Conservation (phyloP, 1,140 invertebrate species). For the Bombus turneri region DNA sequence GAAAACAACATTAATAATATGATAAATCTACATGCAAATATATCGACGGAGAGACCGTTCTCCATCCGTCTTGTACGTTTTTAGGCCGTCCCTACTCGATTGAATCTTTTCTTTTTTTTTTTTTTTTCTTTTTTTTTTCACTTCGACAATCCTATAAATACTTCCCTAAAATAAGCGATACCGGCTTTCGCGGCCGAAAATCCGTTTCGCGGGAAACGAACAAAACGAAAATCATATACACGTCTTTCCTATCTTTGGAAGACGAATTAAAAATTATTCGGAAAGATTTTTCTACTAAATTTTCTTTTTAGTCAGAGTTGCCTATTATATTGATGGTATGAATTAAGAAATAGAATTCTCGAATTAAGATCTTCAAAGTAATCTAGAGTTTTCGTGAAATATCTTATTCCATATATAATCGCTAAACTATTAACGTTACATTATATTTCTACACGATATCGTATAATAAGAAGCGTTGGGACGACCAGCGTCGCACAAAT, state of each 20-base stretch:
- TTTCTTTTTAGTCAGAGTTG: background rate
- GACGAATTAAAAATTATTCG: background rate
- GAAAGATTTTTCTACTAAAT: background rate
- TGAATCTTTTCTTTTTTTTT: conserved; percentile 15
- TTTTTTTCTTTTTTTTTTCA: background rate
- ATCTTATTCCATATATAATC: background rate
- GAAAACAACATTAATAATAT: conserved; percentile 7
- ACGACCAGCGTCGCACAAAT: conserved; percentile 66
- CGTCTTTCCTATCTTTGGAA: background rate
- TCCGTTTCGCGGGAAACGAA: background rate
- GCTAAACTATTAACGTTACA: background rate
- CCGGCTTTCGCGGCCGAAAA: background rate
- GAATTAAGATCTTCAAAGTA: background rate
- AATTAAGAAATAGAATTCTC: too few relatives aligned
- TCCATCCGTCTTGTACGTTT: conserved; percentile 46
- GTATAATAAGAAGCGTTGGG: conserved; percentile 36
- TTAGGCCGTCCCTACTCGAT: conserved; percentile 72
- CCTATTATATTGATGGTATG: background rate
- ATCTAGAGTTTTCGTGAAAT: background rate
- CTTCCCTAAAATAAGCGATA: background rate
- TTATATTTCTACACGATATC: background rate
- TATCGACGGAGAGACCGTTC: conserved; percentile 25
- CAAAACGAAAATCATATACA: background rate
- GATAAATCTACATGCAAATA: conserved; percentile 26
- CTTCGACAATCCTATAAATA: conserved; percentile 21